phyloP scores from a whole-genome alignment of 1,140 invertebrate genomes.

The Adoxophyes honmai region DNA sequence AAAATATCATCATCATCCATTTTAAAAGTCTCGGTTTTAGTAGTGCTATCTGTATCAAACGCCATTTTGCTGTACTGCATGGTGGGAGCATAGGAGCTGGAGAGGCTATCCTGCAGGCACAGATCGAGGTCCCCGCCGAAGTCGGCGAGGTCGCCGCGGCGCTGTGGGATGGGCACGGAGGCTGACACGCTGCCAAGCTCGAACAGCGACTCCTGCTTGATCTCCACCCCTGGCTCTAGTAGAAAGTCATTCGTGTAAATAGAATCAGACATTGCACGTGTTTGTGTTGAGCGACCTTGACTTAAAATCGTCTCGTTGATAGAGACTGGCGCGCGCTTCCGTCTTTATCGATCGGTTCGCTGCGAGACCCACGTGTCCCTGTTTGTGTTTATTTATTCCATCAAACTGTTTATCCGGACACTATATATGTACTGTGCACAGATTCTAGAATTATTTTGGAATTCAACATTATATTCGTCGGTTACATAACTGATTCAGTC shows the following conservation, averaged over 20 bases:
- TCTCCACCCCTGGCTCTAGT: slow-evolving; percentile 72
- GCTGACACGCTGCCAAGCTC: slow-evolving; percentile 71
- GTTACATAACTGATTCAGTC: slow-evolving; percentile 66
- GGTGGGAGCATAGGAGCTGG: slow-evolving; percentile 61
- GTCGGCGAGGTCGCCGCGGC: slow-evolving; percentile 71
- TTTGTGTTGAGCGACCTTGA: slow-evolving; percentile 69
- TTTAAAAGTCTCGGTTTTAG: slow-evolving; percentile 82
- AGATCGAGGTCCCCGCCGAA: slow-evolving; percentile 76
- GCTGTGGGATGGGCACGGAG: slow-evolving; percentile 79
- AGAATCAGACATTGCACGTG: slow-evolving; percentile 79
- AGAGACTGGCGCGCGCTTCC: slow-evolving; percentile 65
- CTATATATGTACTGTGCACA: slow-evolving; percentile 26
- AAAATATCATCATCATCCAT: slow-evolving; percentile 94
- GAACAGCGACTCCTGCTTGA: slow-evolving; percentile 74
- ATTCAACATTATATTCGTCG: slow-evolving; percentile 37
- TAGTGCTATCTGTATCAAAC: slow-evolving; percentile 60
- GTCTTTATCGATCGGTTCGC: slow-evolving; percentile 71
- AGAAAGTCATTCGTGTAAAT: slow-evolving; percentile 78
- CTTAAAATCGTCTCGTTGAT: slow-evolving; percentile 69
- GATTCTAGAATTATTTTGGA: slow-evolving; percentile 17
- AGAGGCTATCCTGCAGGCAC: slow-evolving; percentile 67
- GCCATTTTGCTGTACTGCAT: slow-evolving; percentile 66
- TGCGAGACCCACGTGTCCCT: slow-evolving; percentile 63
- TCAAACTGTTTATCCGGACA: slow-evolving; percentile 24
- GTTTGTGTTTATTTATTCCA: slow-evolving; percentile 61